A percentile compares a stretch with the other conserved stretches of the same genome.
Evolutionary conservation across 2,888 invertebrate genomes (phyloP).

Genomic region (Bellardia bayeri): DNA sequence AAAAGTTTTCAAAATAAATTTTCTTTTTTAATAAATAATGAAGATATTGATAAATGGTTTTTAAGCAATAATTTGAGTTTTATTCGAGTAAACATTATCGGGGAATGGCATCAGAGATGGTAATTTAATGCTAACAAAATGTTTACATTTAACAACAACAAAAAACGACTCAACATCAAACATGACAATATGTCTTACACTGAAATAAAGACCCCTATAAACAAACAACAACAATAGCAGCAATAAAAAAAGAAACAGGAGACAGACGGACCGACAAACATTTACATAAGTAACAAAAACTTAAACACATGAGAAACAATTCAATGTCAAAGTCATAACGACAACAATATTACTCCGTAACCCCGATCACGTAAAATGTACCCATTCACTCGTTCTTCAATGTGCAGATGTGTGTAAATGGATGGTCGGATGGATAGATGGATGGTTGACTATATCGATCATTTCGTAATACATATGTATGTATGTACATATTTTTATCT

Average conservation of each 20-base stretch:
- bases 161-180: constrained; percentile 44
- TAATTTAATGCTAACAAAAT: constrained; percentile 74
- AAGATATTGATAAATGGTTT: constrained; percentile 74
- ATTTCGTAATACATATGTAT: neutral
- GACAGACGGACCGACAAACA: constrained; percentile 39
- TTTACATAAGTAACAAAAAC: constrained; percentile 57
- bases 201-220: constrained; percentile 66
- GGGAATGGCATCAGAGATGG: constrained; percentile 73
- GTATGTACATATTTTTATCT: constrained; percentile 20
- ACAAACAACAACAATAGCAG: constrained; percentile 43
- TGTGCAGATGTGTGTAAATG: neutral
- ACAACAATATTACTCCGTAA: constrained; percentile 14
- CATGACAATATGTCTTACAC: constrained; percentile 44
- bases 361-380: constrained; percentile 13
- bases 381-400: neutral
- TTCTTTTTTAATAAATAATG: constrained; percentile 30
- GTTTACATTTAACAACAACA: constrained; percentile 69
- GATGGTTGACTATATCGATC: constrained; percentile 1
- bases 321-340: constrained; percentile 75
- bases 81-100: constrained; percentile 73
- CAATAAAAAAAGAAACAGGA: constrained; percentile 70
- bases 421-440: constrained; percentile 8
- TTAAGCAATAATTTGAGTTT: constrained; percentile 72
- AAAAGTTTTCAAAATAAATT: neutral
- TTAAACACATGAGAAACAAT: constrained; percentile 63